Percentiles rank a stretch among this genome's conserved stretches.
These are phyloP conservation scores for Gopherus flavomarginatus DNA, from an alignment of 2,113 vertebrate genomes.

Conservation along the genomic window DNA sequence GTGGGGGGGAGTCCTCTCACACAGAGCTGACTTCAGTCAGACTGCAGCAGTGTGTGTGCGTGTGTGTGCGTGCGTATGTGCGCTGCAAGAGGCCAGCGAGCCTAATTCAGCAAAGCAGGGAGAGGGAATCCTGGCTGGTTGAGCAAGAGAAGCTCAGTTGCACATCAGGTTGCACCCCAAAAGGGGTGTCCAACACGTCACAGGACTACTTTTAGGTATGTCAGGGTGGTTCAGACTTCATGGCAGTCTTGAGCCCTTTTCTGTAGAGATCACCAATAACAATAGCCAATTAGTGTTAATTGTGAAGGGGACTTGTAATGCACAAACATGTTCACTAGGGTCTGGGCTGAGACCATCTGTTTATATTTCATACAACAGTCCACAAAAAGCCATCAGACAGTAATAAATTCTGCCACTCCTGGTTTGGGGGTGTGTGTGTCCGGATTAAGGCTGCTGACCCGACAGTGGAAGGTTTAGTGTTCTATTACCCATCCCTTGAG, in stretches of 20 bases:
- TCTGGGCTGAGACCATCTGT: background rate
- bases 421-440: background rate
- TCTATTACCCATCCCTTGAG: background rate
- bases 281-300: background rate
- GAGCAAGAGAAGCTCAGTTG: too few relatives aligned
- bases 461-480: background rate
- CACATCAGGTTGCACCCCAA: too few relatives aligned
- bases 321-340: background rate
- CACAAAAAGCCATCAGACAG: background rate
- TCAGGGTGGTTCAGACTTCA: background rate
- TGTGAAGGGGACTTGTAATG: background rate
- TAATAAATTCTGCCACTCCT: background rate
- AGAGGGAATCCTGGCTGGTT: too few relatives aligned
- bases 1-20: too few relatives aligned
- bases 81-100: too few relatives aligned
- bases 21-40: too few relatives aligned
- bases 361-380: background rate
- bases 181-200: too few relatives aligned
- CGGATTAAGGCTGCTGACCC: background rate
- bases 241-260: background rate
- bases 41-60: too few relatives aligned
- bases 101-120: too few relatives aligned
- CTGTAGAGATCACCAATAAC: background rate
- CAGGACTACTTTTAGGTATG: background rate
- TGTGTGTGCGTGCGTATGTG: too few relatives aligned